Percentiles rank a stretch among this genome's conserved stretches.
phyloP scores from a whole-genome alignment of 1,140 invertebrate species.

The Leptopilina clavipes region DNA sequence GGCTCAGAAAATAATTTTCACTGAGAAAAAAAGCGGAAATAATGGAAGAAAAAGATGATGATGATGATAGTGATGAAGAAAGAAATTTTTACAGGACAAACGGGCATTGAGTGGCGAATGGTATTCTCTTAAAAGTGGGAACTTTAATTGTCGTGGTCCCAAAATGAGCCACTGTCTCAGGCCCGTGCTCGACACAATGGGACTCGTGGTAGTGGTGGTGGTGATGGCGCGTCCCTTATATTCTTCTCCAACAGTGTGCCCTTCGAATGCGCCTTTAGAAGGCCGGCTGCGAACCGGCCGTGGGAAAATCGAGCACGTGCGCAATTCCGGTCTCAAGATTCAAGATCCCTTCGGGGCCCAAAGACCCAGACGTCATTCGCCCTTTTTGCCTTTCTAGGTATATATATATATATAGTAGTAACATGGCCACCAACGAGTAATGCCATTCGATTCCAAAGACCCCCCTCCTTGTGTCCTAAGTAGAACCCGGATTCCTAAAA shows the following conservation, averaged over 20 bases:
- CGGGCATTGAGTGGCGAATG: not conserved
- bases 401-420: not conserved
- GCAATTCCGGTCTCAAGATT: conserved; percentile 13
- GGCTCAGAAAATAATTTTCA: conserved; percentile 12
- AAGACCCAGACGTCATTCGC: conserved; percentile 6
- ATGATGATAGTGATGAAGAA: not conserved
- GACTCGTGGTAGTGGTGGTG: conserved; percentile 17
- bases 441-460: conserved; percentile 19
- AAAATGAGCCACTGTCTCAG: conserved; percentile 26
- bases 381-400: conserved; percentile 30
- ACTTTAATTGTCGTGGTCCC: conserved; percentile 25
- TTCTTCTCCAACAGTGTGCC: not conserved
- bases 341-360: not conserved
- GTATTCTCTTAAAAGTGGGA: conserved; percentile 13
- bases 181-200: conserved; percentile 26
- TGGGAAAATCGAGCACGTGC: conserved; percentile 29
- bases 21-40: conserved; percentile 23
- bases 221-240: conserved; percentile 10
- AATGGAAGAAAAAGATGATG: not conserved
- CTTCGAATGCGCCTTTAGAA: conserved; percentile 24
- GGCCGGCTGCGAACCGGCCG: conserved; percentile 24
- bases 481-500: conserved; percentile 4
- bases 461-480: conserved; percentile 13
- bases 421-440: conserved; percentile 5
- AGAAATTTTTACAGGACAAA: not conserved